These are phyloP conservation scores for Amphiura filiformis DNA, from an alignment of 35 echinoderm and acorn worm genomes.

Conservation along the genomic window DNA sequence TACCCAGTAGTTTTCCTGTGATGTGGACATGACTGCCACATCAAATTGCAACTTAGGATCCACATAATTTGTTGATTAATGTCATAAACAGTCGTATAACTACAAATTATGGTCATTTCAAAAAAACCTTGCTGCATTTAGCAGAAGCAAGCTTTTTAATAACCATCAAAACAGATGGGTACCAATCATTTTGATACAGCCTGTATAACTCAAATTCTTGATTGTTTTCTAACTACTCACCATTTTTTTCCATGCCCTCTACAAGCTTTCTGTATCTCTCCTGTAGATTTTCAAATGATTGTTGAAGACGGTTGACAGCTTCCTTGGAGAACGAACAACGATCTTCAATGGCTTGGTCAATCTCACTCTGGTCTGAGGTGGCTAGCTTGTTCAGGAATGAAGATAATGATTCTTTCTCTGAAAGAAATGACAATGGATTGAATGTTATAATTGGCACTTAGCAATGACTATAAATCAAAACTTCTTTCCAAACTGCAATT, in stretches of 20 bases:
- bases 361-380: slow-evolving; percentile 83
- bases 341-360: slow-evolving; percentile 60
- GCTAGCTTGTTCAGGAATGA: slow-evolving; percentile 73
- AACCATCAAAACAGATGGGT: no score
- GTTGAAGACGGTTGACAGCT: slow-evolving; percentile 47
- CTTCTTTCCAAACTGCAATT: background rate
- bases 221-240: no score
- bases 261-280: slow-evolving; percentile 55
- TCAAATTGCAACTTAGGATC: no score
- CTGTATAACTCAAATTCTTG: no score
- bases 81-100: no score
- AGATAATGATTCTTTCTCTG: slow-evolving; percentile 43
- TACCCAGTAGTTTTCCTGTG: no score
- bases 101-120: no score
- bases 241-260: slow-evolving; percentile 51
- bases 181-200: no score
- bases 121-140: no score
- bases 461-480: background rate
- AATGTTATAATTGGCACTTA: background rate
- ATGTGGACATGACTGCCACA: no score
- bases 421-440: background rate
- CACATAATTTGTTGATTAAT: no score
- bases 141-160: no score
- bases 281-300: slow-evolving; percentile 61
- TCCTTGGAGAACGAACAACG: slow-evolving; percentile 78